Conservation (phyloP, 2,888 invertebrate species). For the Pterostichus madidus region DNA sequence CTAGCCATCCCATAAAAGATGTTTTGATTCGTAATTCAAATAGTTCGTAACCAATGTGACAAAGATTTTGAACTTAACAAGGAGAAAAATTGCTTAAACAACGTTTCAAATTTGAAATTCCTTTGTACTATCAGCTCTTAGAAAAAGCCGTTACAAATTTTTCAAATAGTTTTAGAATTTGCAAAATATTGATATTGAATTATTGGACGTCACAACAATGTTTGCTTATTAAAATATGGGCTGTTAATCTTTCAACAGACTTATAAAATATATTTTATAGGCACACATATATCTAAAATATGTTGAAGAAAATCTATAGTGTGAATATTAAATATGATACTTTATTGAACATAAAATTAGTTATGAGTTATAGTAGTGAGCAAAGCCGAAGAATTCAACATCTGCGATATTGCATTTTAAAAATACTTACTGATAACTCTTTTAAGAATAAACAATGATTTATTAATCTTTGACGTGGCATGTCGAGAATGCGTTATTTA, state of each 20-base stretch:
- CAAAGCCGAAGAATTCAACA: neutral
- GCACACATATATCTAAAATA: too few relatives aligned
- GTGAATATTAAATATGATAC: neutral
- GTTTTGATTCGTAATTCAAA: too few relatives aligned
- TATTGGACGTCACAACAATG: neutral
- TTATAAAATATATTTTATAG: too few relatives aligned
- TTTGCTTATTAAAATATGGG: neutral
- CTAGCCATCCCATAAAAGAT: too few relatives aligned
- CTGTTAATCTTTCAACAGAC: neutral
- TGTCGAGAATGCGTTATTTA: conserved; percentile 35
- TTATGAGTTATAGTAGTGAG: neutral
- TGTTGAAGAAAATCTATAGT: too few relatives aligned
- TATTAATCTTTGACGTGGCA: conserved; percentile 13
- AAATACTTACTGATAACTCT: conserved; percentile 17
- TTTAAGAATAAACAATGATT: conserved; percentile 38
- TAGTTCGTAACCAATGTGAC: too few relatives aligned
- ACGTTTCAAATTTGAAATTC: too few relatives aligned
- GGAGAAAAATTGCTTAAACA: too few relatives aligned
- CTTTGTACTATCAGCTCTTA: too few relatives aligned
- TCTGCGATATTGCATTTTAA: conserved; percentile 4
- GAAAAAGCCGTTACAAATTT: too few relatives aligned
- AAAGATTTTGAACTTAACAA: too few relatives aligned
- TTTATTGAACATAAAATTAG: conserved; percentile 14
- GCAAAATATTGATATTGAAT: conserved; percentile 18
- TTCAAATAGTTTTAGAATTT: neutral